Conservation (phyloP, 2,888 invertebrate genomes). For the Drepanosiphum platanoidis region DNA sequence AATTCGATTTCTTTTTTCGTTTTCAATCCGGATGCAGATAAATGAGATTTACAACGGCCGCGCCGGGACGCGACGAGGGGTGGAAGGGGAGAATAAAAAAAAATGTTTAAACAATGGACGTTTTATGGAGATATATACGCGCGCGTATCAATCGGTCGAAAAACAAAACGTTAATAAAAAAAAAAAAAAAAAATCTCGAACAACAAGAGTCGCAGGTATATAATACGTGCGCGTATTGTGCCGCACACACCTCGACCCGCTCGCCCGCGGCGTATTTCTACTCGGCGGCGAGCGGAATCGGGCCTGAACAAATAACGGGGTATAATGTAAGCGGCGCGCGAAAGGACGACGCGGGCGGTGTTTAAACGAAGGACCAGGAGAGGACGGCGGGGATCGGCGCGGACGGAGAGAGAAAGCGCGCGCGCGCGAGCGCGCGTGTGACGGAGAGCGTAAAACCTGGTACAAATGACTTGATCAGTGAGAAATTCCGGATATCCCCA, state of each 20-base stretch:
- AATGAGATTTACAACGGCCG: constrained; percentile 25
- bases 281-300: too few relatives aligned
- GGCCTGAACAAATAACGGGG: constrained; percentile 5
- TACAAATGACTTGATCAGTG: constrained; percentile 58
- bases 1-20: constrained; percentile 44
- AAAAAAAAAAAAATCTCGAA: neutral
- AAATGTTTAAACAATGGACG: constrained; percentile 36
- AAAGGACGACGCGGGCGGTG: too few relatives aligned
- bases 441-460: neutral
- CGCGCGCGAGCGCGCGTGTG: neutral
- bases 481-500: constrained; percentile 53
- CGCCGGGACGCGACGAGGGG: constrained; percentile 19
- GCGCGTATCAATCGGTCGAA: constrained; percentile 8
- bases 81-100: too few relatives aligned
- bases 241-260: too few relatives aligned
- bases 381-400: neutral
- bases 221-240: neutral
- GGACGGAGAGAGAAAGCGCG: neutral
- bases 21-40: constrained; percentile 18
- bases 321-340: neutral
- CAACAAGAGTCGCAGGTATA: constrained; percentile 10
- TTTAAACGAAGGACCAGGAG: neutral
- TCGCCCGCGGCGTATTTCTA: too few relatives aligned
- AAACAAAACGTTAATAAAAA: neutral
- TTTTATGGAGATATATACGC: constrained; percentile 52